These are phyloP conservation scores for Petrocephalus zakoni DNA, from an alignment of 2,113 vertebrate genomes.

Conservation along the genomic window DNA sequence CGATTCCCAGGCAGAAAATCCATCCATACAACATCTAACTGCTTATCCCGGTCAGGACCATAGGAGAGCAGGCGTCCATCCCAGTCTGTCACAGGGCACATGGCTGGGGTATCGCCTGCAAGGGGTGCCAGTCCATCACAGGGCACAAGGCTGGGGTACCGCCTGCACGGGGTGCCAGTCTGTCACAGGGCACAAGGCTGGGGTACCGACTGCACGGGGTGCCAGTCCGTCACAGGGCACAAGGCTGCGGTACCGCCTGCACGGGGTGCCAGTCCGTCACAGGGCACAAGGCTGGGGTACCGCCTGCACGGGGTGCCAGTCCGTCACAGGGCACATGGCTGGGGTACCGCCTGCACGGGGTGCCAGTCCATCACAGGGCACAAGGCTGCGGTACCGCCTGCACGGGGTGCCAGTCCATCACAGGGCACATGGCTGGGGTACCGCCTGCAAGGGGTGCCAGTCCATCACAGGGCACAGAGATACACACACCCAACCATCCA, in stretches of 20 bases:
- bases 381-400: too few relatives aligned
- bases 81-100: not conserved
- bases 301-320: not conserved
- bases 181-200: not conserved
- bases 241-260: too few relatives aligned
- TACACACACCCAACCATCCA: not conserved
- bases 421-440: too few relatives aligned
- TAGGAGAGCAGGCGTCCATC: not conserved
- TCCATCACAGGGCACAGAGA: not conserved
- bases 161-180: not conserved
- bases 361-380: not conserved
- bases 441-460: too few relatives aligned
- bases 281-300: too few relatives aligned
- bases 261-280: not conserved
- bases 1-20: not conserved
- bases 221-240: not conserved
- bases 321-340: not conserved
- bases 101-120: too few relatives aligned
- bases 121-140: not conserved
- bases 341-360: too few relatives aligned
- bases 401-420: not conserved
- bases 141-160: not conserved
- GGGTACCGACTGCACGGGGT: not conserved
- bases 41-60: not conserved
- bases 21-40: not conserved